A percentile compares a stretch with the other conserved stretches of the same genome.
Evolutionary conservation across 2,888 invertebrate genomes (phyloP).

Genomic region (Agrochola circellaris): DNA sequence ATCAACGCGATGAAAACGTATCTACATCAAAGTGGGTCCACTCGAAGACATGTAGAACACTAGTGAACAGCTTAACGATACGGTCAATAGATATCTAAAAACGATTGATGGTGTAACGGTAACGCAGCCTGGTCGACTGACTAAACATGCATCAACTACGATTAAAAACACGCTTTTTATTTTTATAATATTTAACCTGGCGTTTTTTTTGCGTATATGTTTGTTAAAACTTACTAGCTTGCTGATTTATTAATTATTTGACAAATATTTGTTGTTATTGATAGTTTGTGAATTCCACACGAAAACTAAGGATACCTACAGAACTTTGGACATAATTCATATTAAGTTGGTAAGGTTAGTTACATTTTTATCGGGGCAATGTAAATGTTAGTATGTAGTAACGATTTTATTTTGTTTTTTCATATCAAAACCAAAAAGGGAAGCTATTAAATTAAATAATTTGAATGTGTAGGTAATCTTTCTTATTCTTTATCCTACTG

Average conservation of each 20-base stretch:
- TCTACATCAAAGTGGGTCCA: background rate
- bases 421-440: background rate
- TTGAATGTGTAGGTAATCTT: no score
- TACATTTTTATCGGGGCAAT: background rate
- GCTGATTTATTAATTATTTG: constrained; percentile 18
- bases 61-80: constrained; percentile 51
- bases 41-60: constrained; percentile 5
- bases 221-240: background rate
- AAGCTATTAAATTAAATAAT: no score
- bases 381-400: background rate
- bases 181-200: constrained; percentile 7
- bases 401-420: background rate
- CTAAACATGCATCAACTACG: constrained; percentile 56
- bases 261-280: background rate
- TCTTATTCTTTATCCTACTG: no score
- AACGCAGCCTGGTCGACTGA: constrained; percentile 57
- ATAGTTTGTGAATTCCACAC: background rate
- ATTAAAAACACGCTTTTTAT: constrained; percentile 20
- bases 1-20: background rate
- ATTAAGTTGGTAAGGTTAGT: background rate
- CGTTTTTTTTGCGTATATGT: background rate
- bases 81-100: constrained; percentile 64
- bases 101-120: constrained; percentile 69
- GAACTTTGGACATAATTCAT: background rate
- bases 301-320: background rate